Percentiles rank a stretch among this genome's conserved stretches.
Evolutionary conservation across 2,113 vertebrate genomes (phyloP).

Genomic region (Myiopsitta monachus): DNA sequence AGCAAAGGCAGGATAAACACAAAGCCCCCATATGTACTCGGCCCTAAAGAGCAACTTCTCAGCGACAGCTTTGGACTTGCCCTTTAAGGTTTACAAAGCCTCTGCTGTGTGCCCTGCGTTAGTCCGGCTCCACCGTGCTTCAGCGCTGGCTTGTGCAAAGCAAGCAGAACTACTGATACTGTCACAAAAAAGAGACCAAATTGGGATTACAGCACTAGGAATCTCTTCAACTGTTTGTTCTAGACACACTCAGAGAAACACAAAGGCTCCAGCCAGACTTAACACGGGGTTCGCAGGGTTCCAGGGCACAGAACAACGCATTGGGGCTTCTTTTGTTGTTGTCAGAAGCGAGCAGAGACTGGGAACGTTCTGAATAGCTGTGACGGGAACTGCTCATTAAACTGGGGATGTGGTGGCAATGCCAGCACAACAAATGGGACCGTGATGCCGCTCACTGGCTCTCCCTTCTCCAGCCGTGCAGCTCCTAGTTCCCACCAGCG

Average conservation of each 20-base stretch:
- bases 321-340: neutral
- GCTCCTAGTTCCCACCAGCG: neutral
- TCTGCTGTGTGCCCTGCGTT: neutral
- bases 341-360: neutral
- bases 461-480: neutral
- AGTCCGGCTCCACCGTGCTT: neutral
- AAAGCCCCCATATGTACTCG: neutral
- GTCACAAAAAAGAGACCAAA: neutral
- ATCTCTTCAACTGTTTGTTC: slow-evolving; percentile 38
- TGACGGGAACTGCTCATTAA: slow-evolving; percentile 38
- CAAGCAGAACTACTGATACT: neutral
- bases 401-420: neutral
- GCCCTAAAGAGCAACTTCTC: slow-evolving; percentile 28
- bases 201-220: neutral
- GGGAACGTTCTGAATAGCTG: neutral
- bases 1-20: slow-evolving; percentile 47
- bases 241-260: neutral
- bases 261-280: neutral
- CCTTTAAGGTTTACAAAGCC: slow-evolving; percentile 48
- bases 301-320: neutral
- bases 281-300: neutral
- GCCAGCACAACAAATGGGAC: slow-evolving; percentile 29
- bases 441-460: neutral
- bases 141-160: neutral
- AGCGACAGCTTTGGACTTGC: slow-evolving; percentile 7